Conservation (phyloP, 2,113 vertebrate species). For the Pitta sordida region DNA sequence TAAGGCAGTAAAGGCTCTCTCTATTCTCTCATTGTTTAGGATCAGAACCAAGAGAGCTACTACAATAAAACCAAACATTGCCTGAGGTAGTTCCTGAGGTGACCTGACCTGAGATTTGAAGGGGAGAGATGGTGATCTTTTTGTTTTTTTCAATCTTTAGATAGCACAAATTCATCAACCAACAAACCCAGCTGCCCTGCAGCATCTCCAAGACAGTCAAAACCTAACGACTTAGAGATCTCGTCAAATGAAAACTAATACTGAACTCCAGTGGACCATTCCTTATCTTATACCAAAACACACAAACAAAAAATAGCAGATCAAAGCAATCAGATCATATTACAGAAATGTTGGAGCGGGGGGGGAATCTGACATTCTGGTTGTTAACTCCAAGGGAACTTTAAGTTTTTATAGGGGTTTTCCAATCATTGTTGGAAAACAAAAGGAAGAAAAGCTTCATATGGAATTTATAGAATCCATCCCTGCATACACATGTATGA, state of each 20-base stretch:
- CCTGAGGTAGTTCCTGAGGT: not conserved
- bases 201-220: not conserved
- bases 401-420: not conserved
- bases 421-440: not conserved
- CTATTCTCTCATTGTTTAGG: not conserved
- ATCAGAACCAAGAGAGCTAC: not conserved
- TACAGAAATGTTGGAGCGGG: not conserved
- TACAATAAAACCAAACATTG: not conserved
- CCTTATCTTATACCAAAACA: not conserved
- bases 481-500: not conserved
- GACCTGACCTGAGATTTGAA: not conserved
- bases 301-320: not conserved
- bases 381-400: not conserved
- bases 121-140: not conserved
- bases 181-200: not conserved
- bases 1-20: not conserved
- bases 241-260: not conserved
- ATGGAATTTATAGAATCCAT: not conserved
- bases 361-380: not conserved
- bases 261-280: not conserved
- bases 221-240: not conserved
- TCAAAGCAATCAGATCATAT: not conserved
- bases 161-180: not conserved
- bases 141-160: not conserved
- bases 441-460: not conserved